Evolutionary conservation across 2,797 vertebrate genomes (phyloP).

Genomic region (Pogoniulus pusillus): DNA sequence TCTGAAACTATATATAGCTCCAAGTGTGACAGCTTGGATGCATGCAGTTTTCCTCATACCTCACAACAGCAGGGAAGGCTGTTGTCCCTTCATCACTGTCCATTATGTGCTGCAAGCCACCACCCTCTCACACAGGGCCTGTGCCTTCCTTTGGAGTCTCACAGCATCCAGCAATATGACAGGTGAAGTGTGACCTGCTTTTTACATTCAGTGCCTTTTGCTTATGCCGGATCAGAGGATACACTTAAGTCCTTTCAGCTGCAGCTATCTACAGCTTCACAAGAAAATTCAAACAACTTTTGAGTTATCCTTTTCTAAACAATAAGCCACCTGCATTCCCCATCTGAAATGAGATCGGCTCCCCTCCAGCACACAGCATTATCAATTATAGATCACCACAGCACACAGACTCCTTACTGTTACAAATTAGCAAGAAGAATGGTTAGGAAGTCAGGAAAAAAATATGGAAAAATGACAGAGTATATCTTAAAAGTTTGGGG

Average conservation of each 20-base stretch:
- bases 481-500: neutral
- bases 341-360: constrained; percentile 18
- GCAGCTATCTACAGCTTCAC: neutral
- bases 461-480: neutral
- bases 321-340: neutral
- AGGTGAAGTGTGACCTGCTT: neutral
- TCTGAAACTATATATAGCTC: neutral
- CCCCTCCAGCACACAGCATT: neutral
- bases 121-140: neutral
- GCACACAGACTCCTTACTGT: neutral
- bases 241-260: neutral
- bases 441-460: neutral
- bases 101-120: neutral
- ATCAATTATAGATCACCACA: neutral
- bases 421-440: neutral
- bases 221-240: neutral
- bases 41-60: neutral
- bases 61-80: neutral
- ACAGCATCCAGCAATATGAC: rapidly evolving
- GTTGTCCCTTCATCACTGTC: neutral
- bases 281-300: neutral
- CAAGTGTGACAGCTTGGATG: neutral
- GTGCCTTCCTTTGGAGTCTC: neutral
- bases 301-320: neutral
- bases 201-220: neutral